Evolutionary conservation across 2,797 vertebrate genomes (phyloP), one percentile per base, ranked within the genome.

Genomic region (Sebastolobus alascanus): DNA sequence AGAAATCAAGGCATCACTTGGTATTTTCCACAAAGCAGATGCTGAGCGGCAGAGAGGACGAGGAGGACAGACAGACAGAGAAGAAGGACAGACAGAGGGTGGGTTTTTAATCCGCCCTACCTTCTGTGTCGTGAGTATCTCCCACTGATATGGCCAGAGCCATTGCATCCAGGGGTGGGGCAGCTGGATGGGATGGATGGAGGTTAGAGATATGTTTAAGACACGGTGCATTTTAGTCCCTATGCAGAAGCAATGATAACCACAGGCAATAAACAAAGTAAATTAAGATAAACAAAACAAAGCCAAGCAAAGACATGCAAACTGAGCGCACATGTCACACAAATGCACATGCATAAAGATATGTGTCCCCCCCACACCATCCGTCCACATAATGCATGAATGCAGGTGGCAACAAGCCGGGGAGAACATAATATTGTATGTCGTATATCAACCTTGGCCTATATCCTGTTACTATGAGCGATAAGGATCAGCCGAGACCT

Each of bases 41-140:
- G 67, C 64, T 35, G 69, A 18, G 54, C 18, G 55, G 50, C 10
- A 70, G 55, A 35, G 56, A 84, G 59, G 81, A 71, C 18, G 9
- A 71, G 67, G 73, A 43, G 63, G 78, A 89, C 22, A 82, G 79
- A 87, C 61, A 83, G 79, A 80, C 80, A 88, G 83, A 88, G 83
- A 75, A 29, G 84, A 84, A 75, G 84, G 92, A 90, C 79, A 90
- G 86, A 90, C 84, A 91, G 87, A 88, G 86, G 86, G 81, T 64
- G 77, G 80, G 76, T 73, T 84, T 87, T 76, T 85, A 60, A 88
- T 93, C 93, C 91, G 91, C 85, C 97, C 96, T 96, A 99, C 98
- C 98, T 99, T 95, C 98, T 96, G 94, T 99, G 98, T 84, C 98
- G 96, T 85, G 98, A 97, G 87, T 99, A 99, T 96, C 98, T 99